phyloP scores from a whole-genome alignment of 2,888 invertebrate species.

The Syrista parreyssii region DNA sequence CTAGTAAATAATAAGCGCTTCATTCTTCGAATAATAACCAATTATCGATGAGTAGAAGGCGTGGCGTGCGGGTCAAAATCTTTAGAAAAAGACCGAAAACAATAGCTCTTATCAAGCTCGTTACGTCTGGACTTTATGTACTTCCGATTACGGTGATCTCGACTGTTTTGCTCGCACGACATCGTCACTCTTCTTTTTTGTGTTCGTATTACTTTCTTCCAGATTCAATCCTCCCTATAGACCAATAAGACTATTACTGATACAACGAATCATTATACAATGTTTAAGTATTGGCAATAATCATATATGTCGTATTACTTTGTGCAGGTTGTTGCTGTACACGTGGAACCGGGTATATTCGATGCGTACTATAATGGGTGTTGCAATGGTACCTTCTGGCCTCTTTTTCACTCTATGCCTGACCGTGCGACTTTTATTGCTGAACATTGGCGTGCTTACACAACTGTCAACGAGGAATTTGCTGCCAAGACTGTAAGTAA shows the following conservation, averaged over 20 bases:
- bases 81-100: not conserved
- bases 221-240: not conserved
- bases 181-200: not conserved
- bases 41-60: not conserved
- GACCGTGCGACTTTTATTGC: slow-evolving; percentile 85
- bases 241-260: not conserved
- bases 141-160: slow-evolving; percentile 33
- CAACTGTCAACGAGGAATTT: slow-evolving; percentile 83
- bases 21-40: not conserved
- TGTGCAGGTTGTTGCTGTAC: slow-evolving; percentile 82
- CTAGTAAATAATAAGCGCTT: not conserved
- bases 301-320: not conserved
- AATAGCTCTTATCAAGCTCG: slow-evolving; percentile 18
- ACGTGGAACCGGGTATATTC: slow-evolving; percentile 80
- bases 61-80: slow-evolving; percentile 4
- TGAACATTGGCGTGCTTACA: slow-evolving; percentile 87
- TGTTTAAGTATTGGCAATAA: not conserved
- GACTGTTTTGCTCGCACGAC: not conserved
- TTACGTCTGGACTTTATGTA: slow-evolving; percentile 36
- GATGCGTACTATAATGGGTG: slow-evolving; percentile 93
- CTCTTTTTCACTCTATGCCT: slow-evolving; percentile 92
- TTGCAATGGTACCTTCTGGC: slow-evolving; percentile 94
- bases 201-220: not conserved
- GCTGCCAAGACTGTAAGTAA: slow-evolving; percentile 79
- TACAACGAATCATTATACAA: not conserved